A percentile compares a stretch with the other conserved stretches of the same genome.
Evolutionary conservation across 1,140 invertebrate genomes (phyloP).

Genomic region (Bombus soroeensis): DNA sequence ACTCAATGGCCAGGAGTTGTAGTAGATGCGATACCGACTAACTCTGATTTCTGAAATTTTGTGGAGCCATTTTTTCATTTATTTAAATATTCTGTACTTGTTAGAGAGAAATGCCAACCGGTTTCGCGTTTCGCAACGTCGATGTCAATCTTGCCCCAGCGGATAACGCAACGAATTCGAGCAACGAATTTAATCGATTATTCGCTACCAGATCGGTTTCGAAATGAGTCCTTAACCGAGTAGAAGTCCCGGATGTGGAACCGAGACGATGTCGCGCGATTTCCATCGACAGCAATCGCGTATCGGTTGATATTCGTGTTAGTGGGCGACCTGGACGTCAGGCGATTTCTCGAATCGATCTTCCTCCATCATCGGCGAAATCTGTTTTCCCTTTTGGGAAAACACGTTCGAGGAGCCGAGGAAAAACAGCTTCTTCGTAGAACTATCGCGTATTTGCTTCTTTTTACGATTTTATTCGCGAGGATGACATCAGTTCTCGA

Average conservation of each 20-base stretch:
- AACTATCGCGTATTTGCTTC: background rate
- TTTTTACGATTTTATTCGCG: background rate
- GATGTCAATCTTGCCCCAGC: background rate
- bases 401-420: background rate
- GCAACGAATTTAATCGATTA: background rate
- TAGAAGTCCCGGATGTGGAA: background rate
- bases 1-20: no score
- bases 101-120: background rate
- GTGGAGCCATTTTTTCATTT: background rate
- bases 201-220: background rate
- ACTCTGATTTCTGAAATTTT: no score
- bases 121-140: constrained; percentile 34
- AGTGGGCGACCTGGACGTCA: constrained; percentile 1
- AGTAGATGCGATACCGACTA: no score
- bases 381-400: constrained; percentile 19
- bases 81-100: background rate
- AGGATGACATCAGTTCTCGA: constrained; percentile 9
- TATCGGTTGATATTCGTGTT: constrained; percentile 20
- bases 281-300: constrained; percentile 1
- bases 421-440: background rate
- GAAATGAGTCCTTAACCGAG: background rate
- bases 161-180: background rate
- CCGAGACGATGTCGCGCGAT: background rate
- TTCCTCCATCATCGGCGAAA: constrained; percentile 13
- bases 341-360: constrained; percentile 20